Evolutionary conservation across 2,797 vertebrate genomes (phyloP), one percentile per base, ranked within the genome.

Genomic region (Ctenopoma kingsleyae): DNA sequence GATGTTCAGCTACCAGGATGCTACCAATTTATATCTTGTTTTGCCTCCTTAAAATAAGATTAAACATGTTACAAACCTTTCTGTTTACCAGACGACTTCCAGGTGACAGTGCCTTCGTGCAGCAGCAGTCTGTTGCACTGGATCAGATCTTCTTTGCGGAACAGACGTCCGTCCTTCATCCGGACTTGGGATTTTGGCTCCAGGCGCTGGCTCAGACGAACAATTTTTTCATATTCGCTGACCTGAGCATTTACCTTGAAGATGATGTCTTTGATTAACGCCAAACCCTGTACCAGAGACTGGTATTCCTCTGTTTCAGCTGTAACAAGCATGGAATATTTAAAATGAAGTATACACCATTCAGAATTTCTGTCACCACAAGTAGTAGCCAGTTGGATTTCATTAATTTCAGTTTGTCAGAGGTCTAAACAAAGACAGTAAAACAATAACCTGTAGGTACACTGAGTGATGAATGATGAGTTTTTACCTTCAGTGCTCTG

Each of bases 401-500:
- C 4, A 4, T 17, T 25, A 0, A 23, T 48, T 55, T 50, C 4
- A 38, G 19, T 52, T 50, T 19, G 19, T 30, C 3, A 56, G 1
- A 58, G 44, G 32, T 53, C 41, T 3, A 25, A 3, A 48, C 13
- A 65, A n/a, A 19, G 30, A 30, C 5, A 15, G 1, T 13, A 46
- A 3, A 53, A 25, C 17, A 30, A 11, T 19, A 43, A 30, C 8
- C 50, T 30, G 25, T 6, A 49, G 20, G 15, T 5, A 8, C 11
- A 4, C 6, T 1, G 8, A 9, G 8, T 5, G 19, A 51, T 5
- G 19, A 51, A 12, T 8, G 19, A 13, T 41, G 36, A 22, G 44
- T 22, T 5, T 43, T 81, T 88, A 99, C 98, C 97, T 89, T 96
- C 95, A 0, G 96, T 99, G 82, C 97, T 96, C 80, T 98, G 95